phyloP scores from a whole-genome alignment of 2,888 invertebrate species.

The Sycophila texana region DNA sequence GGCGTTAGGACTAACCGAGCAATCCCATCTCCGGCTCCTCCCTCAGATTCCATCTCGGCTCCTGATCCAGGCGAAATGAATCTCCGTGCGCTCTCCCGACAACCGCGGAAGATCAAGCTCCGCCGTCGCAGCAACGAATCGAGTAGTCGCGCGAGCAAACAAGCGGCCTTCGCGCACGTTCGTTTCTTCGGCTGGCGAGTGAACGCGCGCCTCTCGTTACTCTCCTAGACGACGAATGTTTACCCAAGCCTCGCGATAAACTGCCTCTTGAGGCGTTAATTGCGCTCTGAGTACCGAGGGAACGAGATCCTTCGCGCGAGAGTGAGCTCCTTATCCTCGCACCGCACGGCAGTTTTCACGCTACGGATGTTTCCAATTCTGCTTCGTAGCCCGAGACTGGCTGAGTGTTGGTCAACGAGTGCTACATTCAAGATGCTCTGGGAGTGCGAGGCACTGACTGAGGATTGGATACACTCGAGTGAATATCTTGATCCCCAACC shows the following conservation, averaged over 20 bases:
- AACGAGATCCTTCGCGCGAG: background rate
- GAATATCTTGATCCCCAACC: conserved; percentile 28
- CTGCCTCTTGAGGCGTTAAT: background rate
- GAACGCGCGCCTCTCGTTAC: no score
- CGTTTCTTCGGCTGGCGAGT: background rate
- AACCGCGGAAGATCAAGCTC: no score
- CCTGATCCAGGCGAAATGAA: background rate
- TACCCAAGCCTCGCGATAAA: background rate
- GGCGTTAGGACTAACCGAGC: conserved; percentile 1
- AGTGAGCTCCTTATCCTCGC: no score
- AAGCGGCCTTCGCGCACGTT: background rate
- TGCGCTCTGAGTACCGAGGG: conserved; percentile 13
- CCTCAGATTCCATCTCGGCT: conserved; percentile 3
- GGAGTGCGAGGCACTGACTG: background rate
- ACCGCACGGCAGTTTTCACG: conserved; percentile 7
- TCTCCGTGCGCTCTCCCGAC: background rate
- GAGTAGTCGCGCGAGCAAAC: background rate
- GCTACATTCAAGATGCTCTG: background rate
- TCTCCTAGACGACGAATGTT: no score
- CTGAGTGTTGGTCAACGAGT: no score
- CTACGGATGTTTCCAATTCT: conserved; percentile 31
- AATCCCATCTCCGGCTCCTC: background rate
- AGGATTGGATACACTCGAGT: background rate
- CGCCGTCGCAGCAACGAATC: background rate
- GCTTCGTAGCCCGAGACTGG: background rate